These are phyloP conservation scores for Thaumetopoea pityocampa DNA, from an alignment of 1,140 invertebrate species.

Conservation along the genomic window DNA sequence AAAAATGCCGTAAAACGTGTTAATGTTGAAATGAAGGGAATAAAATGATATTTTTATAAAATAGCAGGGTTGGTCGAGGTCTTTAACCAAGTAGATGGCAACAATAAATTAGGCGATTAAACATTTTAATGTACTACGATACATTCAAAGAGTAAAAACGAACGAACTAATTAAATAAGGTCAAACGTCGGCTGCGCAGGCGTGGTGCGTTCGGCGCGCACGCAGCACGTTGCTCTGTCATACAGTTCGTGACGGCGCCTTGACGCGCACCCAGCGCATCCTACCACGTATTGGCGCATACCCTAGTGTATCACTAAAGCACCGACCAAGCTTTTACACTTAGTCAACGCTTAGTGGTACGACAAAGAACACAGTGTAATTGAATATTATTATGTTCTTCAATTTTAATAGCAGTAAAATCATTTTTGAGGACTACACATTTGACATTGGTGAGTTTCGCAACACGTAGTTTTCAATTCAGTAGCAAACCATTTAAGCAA, in stretches of 20 bases:
- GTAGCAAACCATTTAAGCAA: no score
- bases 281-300: constrained; percentile 4
- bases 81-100: constrained; percentile 46
- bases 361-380: no score
- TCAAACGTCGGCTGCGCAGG: constrained; percentile 61
- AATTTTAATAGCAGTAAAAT: no score
- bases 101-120: constrained; percentile 61
- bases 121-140: constrained; percentile 67
- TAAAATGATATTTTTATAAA: constrained; percentile 3
- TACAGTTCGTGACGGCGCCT: constrained; percentile 44
- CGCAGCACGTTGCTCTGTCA: constrained; percentile 38
- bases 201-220: constrained; percentile 31
- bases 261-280: constrained; percentile 30
- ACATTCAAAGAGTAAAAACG: constrained; percentile 71
- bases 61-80: constrained; percentile 10
- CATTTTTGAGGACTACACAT: no score
- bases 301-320: no score
- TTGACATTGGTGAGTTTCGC: no score
- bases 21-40: no score
- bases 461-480: no score
- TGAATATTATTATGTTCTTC: no score
- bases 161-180: constrained; percentile 75
- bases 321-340: no score
- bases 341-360: no score
- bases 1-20: no score